These are phyloP conservation scores for Piaya cayana DNA, from an alignment of 2,113 vertebrate species.

Conservation along the genomic window DNA sequence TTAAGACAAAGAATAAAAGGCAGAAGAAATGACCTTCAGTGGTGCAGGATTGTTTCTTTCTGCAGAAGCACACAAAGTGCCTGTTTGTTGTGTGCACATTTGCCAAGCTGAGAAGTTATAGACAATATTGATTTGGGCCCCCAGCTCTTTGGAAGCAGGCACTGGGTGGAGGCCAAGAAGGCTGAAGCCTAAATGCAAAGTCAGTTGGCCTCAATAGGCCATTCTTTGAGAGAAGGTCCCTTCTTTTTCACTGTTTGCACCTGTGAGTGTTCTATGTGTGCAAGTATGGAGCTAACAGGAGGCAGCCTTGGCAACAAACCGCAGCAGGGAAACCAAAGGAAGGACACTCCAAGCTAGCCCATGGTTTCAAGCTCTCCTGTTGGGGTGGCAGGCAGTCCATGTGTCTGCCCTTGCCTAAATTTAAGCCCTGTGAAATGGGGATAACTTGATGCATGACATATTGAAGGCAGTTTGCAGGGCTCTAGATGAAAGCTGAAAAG, in stretches of 20 bases:
- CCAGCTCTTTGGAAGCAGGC: conserved; percentile 41
- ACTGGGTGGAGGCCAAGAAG: conserved; percentile 33
- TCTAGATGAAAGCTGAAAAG: background rate
- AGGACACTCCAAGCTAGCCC: background rate
- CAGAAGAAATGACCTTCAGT: conserved; percentile 33
- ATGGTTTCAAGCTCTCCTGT: background rate
- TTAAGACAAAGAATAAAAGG: background rate
- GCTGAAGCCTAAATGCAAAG: background rate
- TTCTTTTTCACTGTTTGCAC: conserved; percentile 43
- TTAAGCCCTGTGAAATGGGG: background rate
- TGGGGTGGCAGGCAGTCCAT: background rate
- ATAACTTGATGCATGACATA: background rate
- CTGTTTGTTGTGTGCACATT: background rate
- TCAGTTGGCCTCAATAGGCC: background rate
- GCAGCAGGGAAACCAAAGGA: background rate
- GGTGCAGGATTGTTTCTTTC: background rate
- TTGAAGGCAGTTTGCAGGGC: background rate
- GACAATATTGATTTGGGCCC: conserved; percentile 40
- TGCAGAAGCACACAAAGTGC: conserved; percentile 16
- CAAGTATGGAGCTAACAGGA: background rate
- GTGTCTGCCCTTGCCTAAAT: background rate
- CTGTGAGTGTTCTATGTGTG: background rate
- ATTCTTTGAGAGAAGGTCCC: background rate
- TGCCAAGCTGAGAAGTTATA: conserved; percentile 45
- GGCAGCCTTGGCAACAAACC: background rate